Evolutionary conservation across 1,140 invertebrate species (phyloP), one percentile per base, ranked within the genome.

Genomic region (Drosophila ficusphila): DNA sequence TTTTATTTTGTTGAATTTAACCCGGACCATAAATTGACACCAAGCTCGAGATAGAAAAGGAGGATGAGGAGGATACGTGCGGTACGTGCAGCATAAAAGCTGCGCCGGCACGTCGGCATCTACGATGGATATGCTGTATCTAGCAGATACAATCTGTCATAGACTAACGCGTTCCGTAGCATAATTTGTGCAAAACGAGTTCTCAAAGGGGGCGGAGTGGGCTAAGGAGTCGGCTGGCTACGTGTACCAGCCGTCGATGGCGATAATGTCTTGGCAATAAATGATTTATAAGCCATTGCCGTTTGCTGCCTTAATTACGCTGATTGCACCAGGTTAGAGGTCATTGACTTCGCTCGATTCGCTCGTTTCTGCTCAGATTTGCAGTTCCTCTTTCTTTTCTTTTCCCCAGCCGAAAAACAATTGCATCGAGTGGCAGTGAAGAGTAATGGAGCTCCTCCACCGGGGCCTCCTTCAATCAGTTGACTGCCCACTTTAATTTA

Each of bases 61-160:
- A 42, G 64, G 58, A 53, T 34, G 41, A 44, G 42, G 29, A 16
- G 25, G 14, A 16, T 11, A 6, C 12, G 18, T 2, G 18, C 18
- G 16, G 39, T 38, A 65, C 52, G 48, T 64, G 68, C 60, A 41
- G 27, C 67, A 65, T 67, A 25, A 47, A 73, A 58, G 61, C 71
- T 76, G 29, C 33, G 58, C 46, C 54, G 60, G 71, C 71, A 81
- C 69, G 57, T 77, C 61, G 54, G 7, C 56, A 42, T 16, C 36
- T 19, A 49, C 18, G 23, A 38, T 18, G 42, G 47, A 36, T 38
- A 14, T 54, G 29, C 34, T 74, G 77, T 82, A 88, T 86, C 56
- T 78, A 29, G 54, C 64, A 82, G 82, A 88, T 89, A 88, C 74
- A 89, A 88, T 88, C 82, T 89, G 83, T 68, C 74, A 82, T 65